Percentiles rank a stretch among this genome's conserved stretches.
These are phyloP conservation scores for Deilephila elpenor DNA, from an alignment of 2,888 invertebrate species.

Conservation along the genomic window DNA sequence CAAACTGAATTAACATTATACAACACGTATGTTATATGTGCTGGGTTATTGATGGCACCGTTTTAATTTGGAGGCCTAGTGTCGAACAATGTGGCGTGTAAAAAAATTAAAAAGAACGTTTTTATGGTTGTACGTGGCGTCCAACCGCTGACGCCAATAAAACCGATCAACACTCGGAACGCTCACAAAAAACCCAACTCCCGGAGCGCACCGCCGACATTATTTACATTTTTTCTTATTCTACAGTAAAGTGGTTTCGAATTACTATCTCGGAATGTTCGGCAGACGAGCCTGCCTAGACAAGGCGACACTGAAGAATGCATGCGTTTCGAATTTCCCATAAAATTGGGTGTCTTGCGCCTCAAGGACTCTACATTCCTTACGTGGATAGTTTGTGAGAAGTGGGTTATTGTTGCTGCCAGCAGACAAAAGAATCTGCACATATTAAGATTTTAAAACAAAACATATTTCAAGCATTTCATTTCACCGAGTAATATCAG, in stretches of 20 bases:
- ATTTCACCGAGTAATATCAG: background rate
- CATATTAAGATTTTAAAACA: background rate
- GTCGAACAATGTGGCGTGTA: slow-evolving; percentile 65
- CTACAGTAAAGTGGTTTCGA: slow-evolving; percentile 70
- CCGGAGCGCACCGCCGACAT: slow-evolving; percentile 68
- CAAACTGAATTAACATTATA: slow-evolving; percentile 33
- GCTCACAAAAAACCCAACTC: slow-evolving; percentile 63
- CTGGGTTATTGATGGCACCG: slow-evolving; percentile 60
- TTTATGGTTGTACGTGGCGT: slow-evolving; percentile 65
- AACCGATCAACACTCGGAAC: slow-evolving; percentile 61
- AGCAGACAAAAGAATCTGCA: background rate
- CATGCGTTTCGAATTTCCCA: slow-evolving; percentile 48
- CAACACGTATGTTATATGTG: slow-evolving; percentile 52
- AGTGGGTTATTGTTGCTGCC: background rate
- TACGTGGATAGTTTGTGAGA: background rate
- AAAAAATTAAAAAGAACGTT: slow-evolving; percentile 58
- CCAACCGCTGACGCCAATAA: slow-evolving; percentile 67
- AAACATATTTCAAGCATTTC: background rate
- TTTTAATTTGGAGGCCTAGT: slow-evolving; percentile 64
- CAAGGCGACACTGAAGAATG: slow-evolving; percentile 49
- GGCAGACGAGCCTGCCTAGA: slow-evolving; percentile 55
- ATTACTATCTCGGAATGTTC: slow-evolving; percentile 80
- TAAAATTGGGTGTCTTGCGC: slow-evolving; percentile 25
- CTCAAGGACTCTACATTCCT: background rate
- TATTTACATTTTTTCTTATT: slow-evolving; percentile 74